Evolutionary conservation across 2,113 vertebrate species (phyloP).

Genomic region (Helogale parvula): DNA sequence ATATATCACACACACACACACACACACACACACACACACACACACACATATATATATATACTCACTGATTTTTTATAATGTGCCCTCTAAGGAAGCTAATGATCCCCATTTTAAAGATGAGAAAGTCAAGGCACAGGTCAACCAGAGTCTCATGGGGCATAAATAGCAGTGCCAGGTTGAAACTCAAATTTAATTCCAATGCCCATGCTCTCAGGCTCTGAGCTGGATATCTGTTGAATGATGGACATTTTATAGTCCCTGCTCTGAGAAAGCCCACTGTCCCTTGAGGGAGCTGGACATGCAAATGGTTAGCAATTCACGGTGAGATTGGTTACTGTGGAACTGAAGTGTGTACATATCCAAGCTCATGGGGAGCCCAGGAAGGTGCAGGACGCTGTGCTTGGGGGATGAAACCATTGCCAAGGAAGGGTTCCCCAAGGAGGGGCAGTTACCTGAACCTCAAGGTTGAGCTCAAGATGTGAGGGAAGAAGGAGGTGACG

Average conservation of each 20-base stretch:
- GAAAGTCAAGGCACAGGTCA: not conserved
- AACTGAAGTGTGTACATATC: not conserved
- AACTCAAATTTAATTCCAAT: not conserved
- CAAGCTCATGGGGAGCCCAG: not conserved
- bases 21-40: no score
- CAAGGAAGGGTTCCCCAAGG: not conserved
- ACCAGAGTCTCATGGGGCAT: not conserved
- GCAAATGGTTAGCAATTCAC: not conserved
- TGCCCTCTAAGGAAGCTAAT: not conserved
- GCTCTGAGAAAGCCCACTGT: not conserved
- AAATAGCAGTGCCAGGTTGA: not conserved
- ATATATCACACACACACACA: no score
- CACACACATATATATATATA: not conserved
- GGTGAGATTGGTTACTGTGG: not conserved
- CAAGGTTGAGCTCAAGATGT: not conserved
- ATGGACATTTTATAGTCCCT: fast-evolving
- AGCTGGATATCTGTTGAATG: not conserved
- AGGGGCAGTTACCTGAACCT: not conserved
- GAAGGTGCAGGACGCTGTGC: no score
- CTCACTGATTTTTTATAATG: not conserved
- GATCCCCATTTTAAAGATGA: not conserved
- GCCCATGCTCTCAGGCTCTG: not conserved
- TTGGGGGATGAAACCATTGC: not conserved
- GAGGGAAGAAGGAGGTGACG: fast-evolving
- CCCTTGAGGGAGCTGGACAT: not conserved